phyloP scores from a whole-genome alignment of 2,797 vertebrate genomes.

The Myripristis murdjan region DNA sequence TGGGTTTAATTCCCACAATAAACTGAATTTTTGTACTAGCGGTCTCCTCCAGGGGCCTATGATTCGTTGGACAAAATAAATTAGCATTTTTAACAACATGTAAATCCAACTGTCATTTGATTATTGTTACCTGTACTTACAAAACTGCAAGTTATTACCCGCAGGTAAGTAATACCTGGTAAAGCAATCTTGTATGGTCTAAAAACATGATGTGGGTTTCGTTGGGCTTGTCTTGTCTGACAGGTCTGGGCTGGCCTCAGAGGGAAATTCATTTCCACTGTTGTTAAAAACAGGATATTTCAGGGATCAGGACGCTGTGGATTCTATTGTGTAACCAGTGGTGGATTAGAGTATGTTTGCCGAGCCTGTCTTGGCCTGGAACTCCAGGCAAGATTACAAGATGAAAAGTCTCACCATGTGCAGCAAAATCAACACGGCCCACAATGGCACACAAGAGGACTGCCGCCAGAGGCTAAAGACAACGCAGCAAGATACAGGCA shows the following conservation, averaged over 20 bases:
- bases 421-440: slow-evolving; percentile 54
- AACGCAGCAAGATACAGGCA: slow-evolving; percentile 36
- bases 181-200: too few species aligned
- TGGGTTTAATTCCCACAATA: too few species aligned
- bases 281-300: slow-evolving; percentile 52
- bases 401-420: slow-evolving; percentile 63
- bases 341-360: slow-evolving; percentile 67
- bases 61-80: too few species aligned
- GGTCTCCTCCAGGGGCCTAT: too few species aligned
- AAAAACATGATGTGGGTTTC: neutral
- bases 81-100: too few species aligned
- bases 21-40: too few species aligned
- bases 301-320: slow-evolving; percentile 53
- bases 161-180: too few species aligned
- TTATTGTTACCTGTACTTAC: too few species aligned
- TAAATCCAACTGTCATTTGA: too few species aligned
- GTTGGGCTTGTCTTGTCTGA: slow-evolving; percentile 15
- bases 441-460: slow-evolving; percentile 38
- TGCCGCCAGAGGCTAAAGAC: slow-evolving; percentile 51
- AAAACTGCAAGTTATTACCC: too few species aligned
- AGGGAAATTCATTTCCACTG: slow-evolving; percentile 37
- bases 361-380: slow-evolving; percentile 59
- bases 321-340: slow-evolving; percentile 45
- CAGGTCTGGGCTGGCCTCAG: slow-evolving; percentile 11
- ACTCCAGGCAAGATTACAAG: slow-evolving; percentile 53